Base-by-base conservation (phyloP, 2,888 invertebrate species). In the Ryuthela nishihirai region DNA sequence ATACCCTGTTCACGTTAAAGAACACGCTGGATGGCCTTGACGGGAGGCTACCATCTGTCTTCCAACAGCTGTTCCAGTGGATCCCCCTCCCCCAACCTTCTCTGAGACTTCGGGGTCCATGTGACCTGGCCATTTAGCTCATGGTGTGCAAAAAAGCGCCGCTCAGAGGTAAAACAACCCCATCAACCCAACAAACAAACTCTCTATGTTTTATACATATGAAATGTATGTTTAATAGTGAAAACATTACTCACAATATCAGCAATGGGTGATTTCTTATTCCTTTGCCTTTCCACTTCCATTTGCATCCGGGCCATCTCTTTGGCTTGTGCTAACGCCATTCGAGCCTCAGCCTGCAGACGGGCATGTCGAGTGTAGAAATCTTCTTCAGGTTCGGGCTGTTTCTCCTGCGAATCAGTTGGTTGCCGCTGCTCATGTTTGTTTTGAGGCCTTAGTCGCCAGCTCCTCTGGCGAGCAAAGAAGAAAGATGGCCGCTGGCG, bases 271-370 rank as follows among this genome's bases (percentile, higher is more conserved):
- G 86, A 87, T 67, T 83, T 83, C 64, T 69, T 68, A 39, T 67
- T 62, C 46, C 64, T 62, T 49, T 72, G 70, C 43, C 67, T 68
- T 54, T 72, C 74, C 39, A 72, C 68, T 52, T 73, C 87, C 87
- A 91, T 88, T 76, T 91, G 89, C 82, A 89, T 84, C 68, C 87
- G 83, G 26, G 91, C 91, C 84, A 90, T 86, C 75, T 89, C 87
- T 73, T 91, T 90, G 21, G 91, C 91, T 75, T 91, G 88, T 1
- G 88, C 85, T 60, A 92, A 77, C 3, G 91, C 91, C 80, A 88
- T 83, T 69, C 88, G 79, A 4, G 91, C 90, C 74, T 92, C 91
- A 38, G 87, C 85, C 74, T 90, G 88, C 53, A 92, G 78, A 67
- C 49, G 18, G 6, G 49, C 49, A 15, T 49, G 49, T 12, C 41